These are phyloP conservation scores for Chamaedrilus cognettii DNA, from an alignment of 2,888 invertebrate species.

Conservation along the genomic window DNA sequence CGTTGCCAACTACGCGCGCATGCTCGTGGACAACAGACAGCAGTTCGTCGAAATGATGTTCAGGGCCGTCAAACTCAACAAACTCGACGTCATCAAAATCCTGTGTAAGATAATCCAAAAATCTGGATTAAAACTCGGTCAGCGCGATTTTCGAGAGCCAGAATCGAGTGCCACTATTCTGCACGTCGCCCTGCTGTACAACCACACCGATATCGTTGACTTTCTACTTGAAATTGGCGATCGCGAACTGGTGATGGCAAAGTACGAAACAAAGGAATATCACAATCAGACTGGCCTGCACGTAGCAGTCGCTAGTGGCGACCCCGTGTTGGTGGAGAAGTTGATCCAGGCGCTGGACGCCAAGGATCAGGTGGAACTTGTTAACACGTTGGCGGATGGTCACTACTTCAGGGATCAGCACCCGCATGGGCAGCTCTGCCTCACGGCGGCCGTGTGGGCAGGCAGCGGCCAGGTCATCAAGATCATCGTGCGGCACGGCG, in stretches of 20 bases:
- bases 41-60: constrained; percentile 38
- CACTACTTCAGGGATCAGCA: constrained; percentile 35
- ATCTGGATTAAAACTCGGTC: constrained; percentile 30
- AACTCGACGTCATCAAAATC: constrained; percentile 34
- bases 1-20: constrained; percentile 38
- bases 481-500: constrained; percentile 36
- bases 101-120: constrained; percentile 37
- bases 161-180: constrained; percentile 38
- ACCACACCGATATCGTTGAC: constrained; percentile 33
- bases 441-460: constrained; percentile 40
- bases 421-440: constrained; percentile 32
- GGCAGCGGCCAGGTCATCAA: constrained; percentile 37
- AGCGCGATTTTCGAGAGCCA: constrained; percentile 33
- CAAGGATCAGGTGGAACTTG: constrained; percentile 21
- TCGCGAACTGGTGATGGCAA: constrained; percentile 34
- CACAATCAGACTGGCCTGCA: constrained; percentile 38
- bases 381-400: constrained; percentile 38
- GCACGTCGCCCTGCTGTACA: constrained; percentile 39
- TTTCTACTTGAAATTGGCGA: constrained; percentile 32
- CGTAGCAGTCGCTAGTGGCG: constrained; percentile 38
- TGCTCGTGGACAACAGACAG: constrained; percentile 31
- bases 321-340: constrained; percentile 31
- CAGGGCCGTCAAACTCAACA: constrained; percentile 38
- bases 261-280: constrained; percentile 37
- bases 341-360: constrained; percentile 29